These are phyloP conservation scores for Bryconaethiops microstoma DNA, from an alignment of 2,797 vertebrate genomes.

Conservation along the genomic window DNA sequence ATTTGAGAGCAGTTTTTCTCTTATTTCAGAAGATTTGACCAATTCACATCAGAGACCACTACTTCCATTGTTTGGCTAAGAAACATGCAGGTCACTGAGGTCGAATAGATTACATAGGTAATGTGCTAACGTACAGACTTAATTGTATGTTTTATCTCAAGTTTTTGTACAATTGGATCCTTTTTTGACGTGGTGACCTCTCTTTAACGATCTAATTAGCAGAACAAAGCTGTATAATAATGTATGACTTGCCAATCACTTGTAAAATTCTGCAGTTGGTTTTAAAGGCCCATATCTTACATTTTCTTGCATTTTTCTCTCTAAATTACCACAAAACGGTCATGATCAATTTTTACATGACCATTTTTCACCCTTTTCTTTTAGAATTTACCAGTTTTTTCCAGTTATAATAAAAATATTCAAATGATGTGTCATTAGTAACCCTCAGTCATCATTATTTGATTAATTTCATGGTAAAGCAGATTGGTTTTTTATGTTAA, in stretches of 20 bases:
- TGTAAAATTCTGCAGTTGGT: slow-evolving; percentile 61
- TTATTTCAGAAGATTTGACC: slow-evolving; percentile 9
- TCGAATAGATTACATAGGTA: slow-evolving; percentile 35
- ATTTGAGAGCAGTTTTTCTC: slow-evolving; percentile 18
- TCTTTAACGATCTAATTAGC: slow-evolving; percentile 52
- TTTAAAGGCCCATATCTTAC: not conserved
- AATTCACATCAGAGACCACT: slow-evolving; percentile 17
- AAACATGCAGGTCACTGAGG: slow-evolving; percentile 33
- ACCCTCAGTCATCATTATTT: too few relatives aligned
- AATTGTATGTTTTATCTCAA: slow-evolving; percentile 46
- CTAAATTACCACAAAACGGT: too few relatives aligned
- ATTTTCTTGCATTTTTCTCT: too few relatives aligned
- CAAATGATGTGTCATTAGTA: too few relatives aligned
- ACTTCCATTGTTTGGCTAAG: slow-evolving; percentile 16
- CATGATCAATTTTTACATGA: too few relatives aligned
- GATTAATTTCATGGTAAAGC: too few relatives aligned
- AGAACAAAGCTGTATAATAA: slow-evolving; percentile 55
- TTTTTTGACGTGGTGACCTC: slow-evolving; percentile 58
- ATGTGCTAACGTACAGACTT: slow-evolving; percentile 12
- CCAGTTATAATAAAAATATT: too few relatives aligned
- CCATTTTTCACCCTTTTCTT: too few relatives aligned
- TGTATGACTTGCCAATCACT: slow-evolving; percentile 62
- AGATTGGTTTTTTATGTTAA: too few relatives aligned
- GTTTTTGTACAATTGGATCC: slow-evolving; percentile 8
- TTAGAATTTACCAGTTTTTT: too few relatives aligned